Conservation (phyloP, 1,140 invertebrate species). For the Nasonia longicornis region DNA sequence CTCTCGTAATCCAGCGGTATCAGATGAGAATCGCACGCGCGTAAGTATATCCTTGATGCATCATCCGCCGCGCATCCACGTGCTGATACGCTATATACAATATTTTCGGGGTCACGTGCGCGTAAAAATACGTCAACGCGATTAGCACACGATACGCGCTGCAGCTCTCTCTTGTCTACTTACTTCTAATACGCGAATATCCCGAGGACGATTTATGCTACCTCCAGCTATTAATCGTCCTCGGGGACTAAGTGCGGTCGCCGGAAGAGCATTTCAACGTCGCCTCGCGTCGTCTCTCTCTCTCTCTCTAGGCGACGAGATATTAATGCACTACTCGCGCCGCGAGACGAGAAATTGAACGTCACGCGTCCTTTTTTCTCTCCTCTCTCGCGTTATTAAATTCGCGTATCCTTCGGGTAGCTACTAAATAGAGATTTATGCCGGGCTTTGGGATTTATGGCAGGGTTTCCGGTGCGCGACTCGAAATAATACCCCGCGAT, state of each 20-base stretch:
- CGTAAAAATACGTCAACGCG: not conserved
- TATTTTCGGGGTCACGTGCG: not conserved
- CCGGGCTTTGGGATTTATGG: not conserved
- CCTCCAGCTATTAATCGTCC: conserved; percentile 8
- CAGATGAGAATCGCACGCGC: not conserved
- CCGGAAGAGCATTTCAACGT: conserved; percentile 6
- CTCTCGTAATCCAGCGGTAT: not conserved
- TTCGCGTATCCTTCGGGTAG: not conserved
- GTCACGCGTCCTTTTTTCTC: not conserved
- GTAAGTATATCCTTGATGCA: not conserved
- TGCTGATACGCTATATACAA: too few relatives aligned
- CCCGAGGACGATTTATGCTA: conserved; percentile 20
- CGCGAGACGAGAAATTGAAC: conserved; percentile 5
- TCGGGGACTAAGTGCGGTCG: conserved; percentile 13
- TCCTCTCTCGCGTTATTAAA: not conserved
- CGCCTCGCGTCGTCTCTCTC: not conserved
- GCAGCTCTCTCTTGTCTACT: not conserved
- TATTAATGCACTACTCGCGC: conserved; percentile 7
- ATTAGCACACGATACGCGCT: not conserved
- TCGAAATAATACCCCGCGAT: not conserved
- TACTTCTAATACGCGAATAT: conserved; percentile 13
- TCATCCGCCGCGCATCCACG: not conserved
- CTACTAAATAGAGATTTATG: not conserved
- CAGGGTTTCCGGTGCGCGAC: not conserved
- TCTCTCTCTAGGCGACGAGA: not conserved